Evolutionary conservation across 2,888 invertebrate species (phyloP).

Genomic region (Acleris sparsana): DNA sequence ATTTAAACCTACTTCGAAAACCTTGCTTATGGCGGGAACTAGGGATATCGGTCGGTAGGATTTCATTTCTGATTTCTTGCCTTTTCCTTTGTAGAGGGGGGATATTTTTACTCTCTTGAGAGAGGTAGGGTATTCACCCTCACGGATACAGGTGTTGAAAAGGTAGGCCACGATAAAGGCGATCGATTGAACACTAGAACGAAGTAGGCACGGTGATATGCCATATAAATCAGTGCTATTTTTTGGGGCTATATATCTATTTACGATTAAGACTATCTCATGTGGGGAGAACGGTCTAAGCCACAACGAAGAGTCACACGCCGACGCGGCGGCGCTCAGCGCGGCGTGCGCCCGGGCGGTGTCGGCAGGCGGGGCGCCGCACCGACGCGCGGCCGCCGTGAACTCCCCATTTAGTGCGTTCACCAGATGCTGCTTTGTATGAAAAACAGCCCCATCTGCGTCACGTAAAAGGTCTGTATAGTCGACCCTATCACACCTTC

Average conservation of each 20-base stretch:
- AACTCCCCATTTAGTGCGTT: slow-evolving; percentile 5
- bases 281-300: slow-evolving; percentile 3
- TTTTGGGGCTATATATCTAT: slow-evolving; percentile 10
- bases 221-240: slow-evolving; percentile 18
- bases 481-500: background rate
- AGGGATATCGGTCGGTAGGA: slow-evolving; percentile 11
- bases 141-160: background rate
- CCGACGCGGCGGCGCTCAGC: background rate
- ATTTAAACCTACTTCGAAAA: slow-evolving; percentile 2
- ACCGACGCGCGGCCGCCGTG: slow-evolving; percentile 8
- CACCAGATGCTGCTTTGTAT: slow-evolving; percentile 7
- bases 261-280: slow-evolving; percentile 5
- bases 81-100: slow-evolving; percentile 18
- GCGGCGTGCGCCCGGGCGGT: background rate
- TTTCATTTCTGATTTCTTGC: slow-evolving; percentile 18
- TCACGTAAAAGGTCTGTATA: background rate
- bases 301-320: too few relatives aligned
- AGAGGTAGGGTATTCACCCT: background rate
- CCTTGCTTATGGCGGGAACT: slow-evolving; percentile 3
- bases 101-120: slow-evolving; percentile 14
- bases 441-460: background rate
- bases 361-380: slow-evolving; percentile 8
- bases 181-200: background rate
- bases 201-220: background rate
- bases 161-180: background rate